Percentiles rank a stretch among this genome's conserved stretches.
Conservation (phyloP, 2,113 vertebrate species). For the Sardina pilchardus region DNA sequence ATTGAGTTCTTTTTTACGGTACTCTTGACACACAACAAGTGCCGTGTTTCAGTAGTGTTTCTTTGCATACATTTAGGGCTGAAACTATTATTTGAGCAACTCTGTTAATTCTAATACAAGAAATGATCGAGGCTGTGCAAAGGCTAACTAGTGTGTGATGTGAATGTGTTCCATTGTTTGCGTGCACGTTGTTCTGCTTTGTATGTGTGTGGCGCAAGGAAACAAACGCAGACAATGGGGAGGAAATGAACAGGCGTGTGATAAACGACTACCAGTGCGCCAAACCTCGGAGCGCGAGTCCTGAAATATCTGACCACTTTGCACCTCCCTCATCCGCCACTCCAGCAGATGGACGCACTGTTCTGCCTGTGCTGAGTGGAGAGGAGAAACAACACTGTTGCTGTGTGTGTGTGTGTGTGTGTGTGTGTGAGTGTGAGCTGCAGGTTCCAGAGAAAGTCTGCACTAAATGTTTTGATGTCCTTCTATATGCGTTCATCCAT, state of each 20-base stretch:
- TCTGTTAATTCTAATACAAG: too few relatives aligned
- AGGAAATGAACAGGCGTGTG: conserved; percentile 34
- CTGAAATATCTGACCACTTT: conserved; percentile 16
- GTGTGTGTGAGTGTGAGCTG: background rate
- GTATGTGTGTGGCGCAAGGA: conserved; percentile 40
- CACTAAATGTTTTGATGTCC: background rate
- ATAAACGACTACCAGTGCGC: background rate
- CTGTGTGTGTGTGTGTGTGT: too few relatives aligned
- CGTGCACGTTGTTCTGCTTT: conserved; percentile 22
- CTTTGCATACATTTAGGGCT: background rate
- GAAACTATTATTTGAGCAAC: too few relatives aligned
- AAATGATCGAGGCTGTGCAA: background rate
- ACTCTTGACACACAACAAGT: background rate
- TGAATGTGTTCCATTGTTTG: background rate
- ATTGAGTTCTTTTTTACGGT: background rate
- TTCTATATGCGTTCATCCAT: background rate
- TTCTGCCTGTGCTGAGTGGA: background rate
- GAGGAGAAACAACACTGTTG: background rate
- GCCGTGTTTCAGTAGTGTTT: background rate
- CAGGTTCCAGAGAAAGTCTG: background rate
- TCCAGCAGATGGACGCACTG: background rate
- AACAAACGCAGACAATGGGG: conserved; percentile 39
- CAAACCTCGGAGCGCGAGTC: background rate
- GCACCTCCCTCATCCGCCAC: background rate
- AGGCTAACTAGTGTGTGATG: background rate